phyloP scores from a whole-genome alignment of 2,113 vertebrate genomes.

The Pomatostomus ruficeps region DNA sequence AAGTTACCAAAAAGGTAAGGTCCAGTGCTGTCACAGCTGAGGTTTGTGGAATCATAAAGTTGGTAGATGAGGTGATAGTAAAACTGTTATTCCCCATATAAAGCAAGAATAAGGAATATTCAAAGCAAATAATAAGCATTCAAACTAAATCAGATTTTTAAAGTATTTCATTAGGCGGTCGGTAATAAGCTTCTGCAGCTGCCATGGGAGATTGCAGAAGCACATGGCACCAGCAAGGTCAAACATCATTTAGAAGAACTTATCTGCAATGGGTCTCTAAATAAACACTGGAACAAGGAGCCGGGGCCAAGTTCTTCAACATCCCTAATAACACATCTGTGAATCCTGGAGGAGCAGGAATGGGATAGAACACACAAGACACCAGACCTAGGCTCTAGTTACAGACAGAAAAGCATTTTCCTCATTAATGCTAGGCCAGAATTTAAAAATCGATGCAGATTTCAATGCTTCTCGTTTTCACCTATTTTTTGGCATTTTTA shows the following conservation, averaged over 20 bases:
- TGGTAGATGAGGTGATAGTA: not conserved
- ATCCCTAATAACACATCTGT: not conserved
- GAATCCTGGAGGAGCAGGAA: not conserved
- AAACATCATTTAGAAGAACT: not conserved
- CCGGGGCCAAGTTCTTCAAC: not conserved
- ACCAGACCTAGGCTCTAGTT: not conserved
- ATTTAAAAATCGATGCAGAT: not conserved
- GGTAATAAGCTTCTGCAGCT: not conserved
- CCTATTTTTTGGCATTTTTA: not conserved
- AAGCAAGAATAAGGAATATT: not conserved
- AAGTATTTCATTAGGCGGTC: not conserved
- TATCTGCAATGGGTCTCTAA: not conserved
- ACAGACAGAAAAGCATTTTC: not conserved
- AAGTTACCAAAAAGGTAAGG: slow-evolving; percentile 95
- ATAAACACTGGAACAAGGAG: not conserved
- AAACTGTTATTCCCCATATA: not conserved
- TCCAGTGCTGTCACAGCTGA: not conserved
- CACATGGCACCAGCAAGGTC: not conserved
- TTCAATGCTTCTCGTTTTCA: not conserved
- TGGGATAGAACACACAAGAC: not conserved
- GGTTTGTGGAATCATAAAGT: not conserved
- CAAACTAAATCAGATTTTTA: not conserved
- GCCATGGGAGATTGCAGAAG: not conserved
- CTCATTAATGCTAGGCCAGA: not conserved
- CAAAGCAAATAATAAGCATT: not conserved